These are phyloP conservation scores for Lasioglossum zephyrum DNA, from an alignment of 2,888 invertebrate genomes.

Conservation along the genomic window DNA sequence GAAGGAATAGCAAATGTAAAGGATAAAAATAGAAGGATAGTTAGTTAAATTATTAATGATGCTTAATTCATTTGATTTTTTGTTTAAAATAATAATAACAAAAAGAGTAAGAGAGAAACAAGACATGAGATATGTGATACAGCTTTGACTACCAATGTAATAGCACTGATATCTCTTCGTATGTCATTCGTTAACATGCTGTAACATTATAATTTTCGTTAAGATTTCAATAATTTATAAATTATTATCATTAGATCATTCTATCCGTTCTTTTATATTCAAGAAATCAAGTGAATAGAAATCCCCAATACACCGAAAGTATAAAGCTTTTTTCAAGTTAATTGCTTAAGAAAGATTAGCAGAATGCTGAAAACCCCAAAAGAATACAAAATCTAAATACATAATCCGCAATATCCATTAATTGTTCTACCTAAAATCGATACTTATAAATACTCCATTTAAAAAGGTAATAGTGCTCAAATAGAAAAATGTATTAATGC, in stretches of 20 bases:
- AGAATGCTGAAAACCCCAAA: constrained; percentile 38
- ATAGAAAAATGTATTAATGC: constrained; percentile 13
- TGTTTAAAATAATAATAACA: constrained; percentile 36
- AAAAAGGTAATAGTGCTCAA: constrained; percentile 20
- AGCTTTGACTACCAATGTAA: constrained; percentile 72
- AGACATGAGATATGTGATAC: constrained; percentile 56
- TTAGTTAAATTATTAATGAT: constrained; percentile 42
- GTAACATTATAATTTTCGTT: constrained; percentile 80
- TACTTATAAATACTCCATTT: constrained; percentile 22
- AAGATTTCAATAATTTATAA: constrained; percentile 59
- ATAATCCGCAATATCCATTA: constrained; percentile 40
- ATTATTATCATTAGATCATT: constrained; percentile 18
- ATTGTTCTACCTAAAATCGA: constrained; percentile 31
- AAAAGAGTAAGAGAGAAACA: constrained; percentile 40
- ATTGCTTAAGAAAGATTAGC: constrained; percentile 53
- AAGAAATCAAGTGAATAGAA: constrained; percentile 24
- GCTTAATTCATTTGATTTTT: constrained; percentile 40
- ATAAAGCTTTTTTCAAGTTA: constrained; percentile 62
- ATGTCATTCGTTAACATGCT: constrained; percentile 79
- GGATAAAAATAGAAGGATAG: constrained; percentile 36
- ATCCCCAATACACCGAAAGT: constrained; percentile 54
- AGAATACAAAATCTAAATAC: constrained; percentile 30
- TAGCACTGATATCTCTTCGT: constrained; percentile 76
- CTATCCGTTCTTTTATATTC: constrained; percentile 15
- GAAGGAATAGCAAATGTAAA: constrained; percentile 27